Evolutionary conservation across 2,113 vertebrate genomes (phyloP), one percentile per base, ranked within the genome.

Genomic region (Paramormyrops kingsleyae): DNA sequence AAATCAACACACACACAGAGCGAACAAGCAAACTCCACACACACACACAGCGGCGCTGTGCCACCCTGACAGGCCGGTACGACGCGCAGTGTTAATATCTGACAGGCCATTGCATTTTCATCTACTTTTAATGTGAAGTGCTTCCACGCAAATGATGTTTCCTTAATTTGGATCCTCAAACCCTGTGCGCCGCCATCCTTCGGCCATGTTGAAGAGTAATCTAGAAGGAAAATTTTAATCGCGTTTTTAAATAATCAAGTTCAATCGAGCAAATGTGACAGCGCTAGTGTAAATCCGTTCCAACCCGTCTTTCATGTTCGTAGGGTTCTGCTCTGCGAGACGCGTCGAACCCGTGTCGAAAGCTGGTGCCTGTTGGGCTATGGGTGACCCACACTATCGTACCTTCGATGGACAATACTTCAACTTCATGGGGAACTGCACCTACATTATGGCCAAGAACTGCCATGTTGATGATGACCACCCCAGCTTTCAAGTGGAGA

Each of bases 341-440:
- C 24, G 44, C 2, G 13, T 5, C 21, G 47, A 35, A 7, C 13
- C 85, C 7, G 3, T 35, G 8, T 19, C 31, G 13, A 87, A 87
- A 35, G 12, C 6, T 35, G 49, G 84, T 7, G 53, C 19, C 53
- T 56, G 53, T 21, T 56, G 53, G 53, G 53, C 53, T 85, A 85
- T 85, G 39, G 83, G 83, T 21, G 44, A 85, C 24, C 83, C 83
- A 62, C 91, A 94, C 62, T 92, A 92, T 83, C 91, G 87, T 27
- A 94, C 94, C 1, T 94, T 95, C 24, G 94, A 95, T 77, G 88
- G 87, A 0, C 6, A 53, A 24, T 89, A 86, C 21, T 95, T 91
- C 88, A 91, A 74, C 83, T 93, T 95, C 66, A 92, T 91, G 88
- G 93, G 95, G 6, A 93, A 92, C 89, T 95, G 95, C 89, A 91